Base-by-base conservation (phyloP, 1,140 invertebrate species). In the Drosophila carrolli region DNA sequence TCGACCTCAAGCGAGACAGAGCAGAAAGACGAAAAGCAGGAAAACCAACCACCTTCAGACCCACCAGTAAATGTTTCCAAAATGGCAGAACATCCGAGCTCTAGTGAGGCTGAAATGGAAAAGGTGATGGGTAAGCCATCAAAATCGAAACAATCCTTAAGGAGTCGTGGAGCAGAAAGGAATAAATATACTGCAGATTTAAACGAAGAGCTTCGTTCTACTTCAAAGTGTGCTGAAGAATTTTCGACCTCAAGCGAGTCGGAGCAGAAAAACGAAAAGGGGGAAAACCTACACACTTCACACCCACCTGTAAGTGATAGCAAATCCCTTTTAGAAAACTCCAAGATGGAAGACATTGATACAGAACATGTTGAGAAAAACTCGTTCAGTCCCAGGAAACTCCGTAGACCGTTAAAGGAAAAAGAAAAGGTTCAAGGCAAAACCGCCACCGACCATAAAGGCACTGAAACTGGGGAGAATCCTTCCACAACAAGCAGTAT, bases 161-260 rank as follows among this genome's bases (percentile, higher is more conserved):
- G 14, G 1, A 35, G 11, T 5, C 43, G n/a, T 6, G 29, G 13
- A 32, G 9, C 27, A 50, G 13, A 19, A 16, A 3, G 4, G 10
- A 35, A 51, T 4, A 10, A 14, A 8, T 1, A 0, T 10, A 14
- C 10, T n/a, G 11, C 11, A 9, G 11, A 61, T 14, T 11, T n/a
- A 13, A 29, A 0, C 23, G 11, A 61, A 40, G 23, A 32, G 3
- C 9, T 19, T 16, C 14, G 19, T 11, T 16, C 27, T 5, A 4
- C 9, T 41, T 32, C 51, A 13, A 57, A 61, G 8, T n/a, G 11
- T 13, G 37, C 9, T 62, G 54, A 62, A n/a, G 53, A 59, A 29
- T 38, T 19, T 10, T 57, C 55, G 4, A 60, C 54, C 0, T 32
- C 55, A 10, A 60, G 54, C 7, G 38, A 62, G 7, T 23, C 54